Evolutionary conservation across 1,140 invertebrate species (phyloP).

Genomic region (Atta texana): DNA sequence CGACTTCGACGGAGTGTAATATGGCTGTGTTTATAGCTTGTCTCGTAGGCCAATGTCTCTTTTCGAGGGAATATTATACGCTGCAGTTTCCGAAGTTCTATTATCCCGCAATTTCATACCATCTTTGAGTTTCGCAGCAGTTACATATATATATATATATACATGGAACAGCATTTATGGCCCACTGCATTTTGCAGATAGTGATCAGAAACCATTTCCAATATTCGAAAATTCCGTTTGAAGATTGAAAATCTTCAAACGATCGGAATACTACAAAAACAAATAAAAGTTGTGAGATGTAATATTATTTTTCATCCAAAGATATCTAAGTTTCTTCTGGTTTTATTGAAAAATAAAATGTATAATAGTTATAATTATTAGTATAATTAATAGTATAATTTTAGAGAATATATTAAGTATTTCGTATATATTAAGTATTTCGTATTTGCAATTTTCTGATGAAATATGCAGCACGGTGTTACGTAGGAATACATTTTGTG

Average conservation of each 20-base stretch:
- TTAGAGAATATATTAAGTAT: no score
- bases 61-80: constrained; percentile 22
- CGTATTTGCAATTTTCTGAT: not conserved
- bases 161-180: constrained; percentile 30
- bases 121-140: constrained; percentile 41
- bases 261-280: not conserved
- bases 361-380: not conserved
- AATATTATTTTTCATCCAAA: not conserved
- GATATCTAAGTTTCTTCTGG: not conserved
- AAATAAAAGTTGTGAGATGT: not conserved
- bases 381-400: no score
- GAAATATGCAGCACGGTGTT: constrained; percentile 4
- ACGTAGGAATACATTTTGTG: constrained; percentile 22
- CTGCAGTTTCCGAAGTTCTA: constrained; percentile 48
- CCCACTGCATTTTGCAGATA: constrained; percentile 29
- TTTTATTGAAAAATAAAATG: not conserved
- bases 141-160: constrained; percentile 22
- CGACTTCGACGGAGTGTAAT: not conserved
- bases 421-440: no score
- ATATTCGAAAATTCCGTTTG: constrained; percentile 28
- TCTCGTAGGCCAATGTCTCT: constrained; percentile 29
- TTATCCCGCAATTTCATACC: constrained; percentile 25
- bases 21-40: constrained; percentile 18
- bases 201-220: not conserved
- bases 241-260: not conserved